Base-by-base conservation (phyloP, 2,888 invertebrate genomes). In the Melinopterus prodromus region DNA sequence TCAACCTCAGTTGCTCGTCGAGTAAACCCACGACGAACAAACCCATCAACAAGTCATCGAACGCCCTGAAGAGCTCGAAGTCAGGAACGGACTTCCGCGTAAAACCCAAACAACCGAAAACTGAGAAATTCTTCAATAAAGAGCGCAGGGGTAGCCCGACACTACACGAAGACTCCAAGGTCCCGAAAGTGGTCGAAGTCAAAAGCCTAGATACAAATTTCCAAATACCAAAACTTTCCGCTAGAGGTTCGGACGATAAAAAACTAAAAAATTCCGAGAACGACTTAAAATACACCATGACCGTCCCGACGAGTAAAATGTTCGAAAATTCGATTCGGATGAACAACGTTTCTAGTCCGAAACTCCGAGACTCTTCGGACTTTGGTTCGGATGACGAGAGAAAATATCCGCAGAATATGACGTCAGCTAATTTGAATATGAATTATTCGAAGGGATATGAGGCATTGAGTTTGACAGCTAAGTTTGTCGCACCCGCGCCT, bases 211-310 rank as follows among this genome's bases (percentile, higher is more conserved):
- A 93, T 79, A 94, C 94, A 80, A 96, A 95, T 86, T 97, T 96
- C 90, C 97, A 97, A 90, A 97, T 97, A 85, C 96, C 96, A 0
- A 97, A 96, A 89, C 88, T 96, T 80, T 94, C 94, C 0, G 93
- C 94, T 37, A 85, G 87, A 69, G 83, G 86, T 76, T 82, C 86
- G 6, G 87, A 87, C 71, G 74, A 74, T 36, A 86, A 85, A 80
- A 89, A 88, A 80, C 81, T 85, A 12, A 90, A 91, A 86, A 91
- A 90, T 82, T 83, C 84, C 77, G 80, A 82, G n/a, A 83, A 79
- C 71, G 71, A 83, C 16, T 79, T 85, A 77, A 89, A 89, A 81
- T 89, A 88, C 82, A 88, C 88, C 0, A 78, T 88, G 38, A 82
- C 86, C 5, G 82, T 89, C 14, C 86, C 88, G 3, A 84, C 84